These are phyloP conservation scores for Hermetia illucens DNA, from an alignment of 1,140 invertebrate species.

Conservation along the genomic window DNA sequence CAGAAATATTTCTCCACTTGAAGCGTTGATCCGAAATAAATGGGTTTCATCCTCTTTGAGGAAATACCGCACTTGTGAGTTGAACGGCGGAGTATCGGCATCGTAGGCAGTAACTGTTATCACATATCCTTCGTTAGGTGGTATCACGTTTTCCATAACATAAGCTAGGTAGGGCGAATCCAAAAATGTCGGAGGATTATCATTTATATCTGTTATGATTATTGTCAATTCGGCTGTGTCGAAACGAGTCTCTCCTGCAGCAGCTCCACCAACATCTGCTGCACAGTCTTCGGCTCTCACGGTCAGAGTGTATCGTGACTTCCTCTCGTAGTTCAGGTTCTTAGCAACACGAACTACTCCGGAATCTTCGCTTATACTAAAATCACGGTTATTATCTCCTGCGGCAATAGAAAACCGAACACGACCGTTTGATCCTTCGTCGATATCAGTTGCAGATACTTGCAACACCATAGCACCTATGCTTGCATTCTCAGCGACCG, in stretches of 20 bases:
- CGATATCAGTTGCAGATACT: conserved; percentile 82
- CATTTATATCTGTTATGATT: conserved; percentile 78
- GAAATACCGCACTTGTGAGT: conserved; percentile 78
- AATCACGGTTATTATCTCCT: conserved; percentile 85
- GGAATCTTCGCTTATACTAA: conserved; percentile 76
- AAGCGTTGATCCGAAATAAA: conserved; percentile 76
- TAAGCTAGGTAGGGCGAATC: conserved; percentile 82
- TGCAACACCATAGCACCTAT: conserved; percentile 81
- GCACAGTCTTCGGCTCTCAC: conserved; percentile 83
- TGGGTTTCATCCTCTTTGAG: conserved; percentile 83
- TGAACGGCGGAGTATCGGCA: conserved; percentile 80
- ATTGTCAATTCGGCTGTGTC: conserved; percentile 56
- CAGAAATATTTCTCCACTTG: conserved; percentile 73
- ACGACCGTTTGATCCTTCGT: conserved; percentile 76
- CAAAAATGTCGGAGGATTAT: conserved; percentile 83
- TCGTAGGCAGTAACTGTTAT: conserved; percentile 73
- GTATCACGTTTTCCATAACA: conserved; percentile 82
- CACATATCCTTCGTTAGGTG: conserved; percentile 60
- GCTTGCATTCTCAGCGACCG: conserved; percentile 82
- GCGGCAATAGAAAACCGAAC: conserved; percentile 74
- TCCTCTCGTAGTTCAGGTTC: conserved; percentile 83
- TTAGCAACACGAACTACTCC: conserved; percentile 79
- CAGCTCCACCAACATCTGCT: conserved; percentile 43
- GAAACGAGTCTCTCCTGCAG: conserved; percentile 46
- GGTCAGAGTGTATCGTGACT: conserved; percentile 64